A percentile compares a stretch with the other conserved stretches of the same genome.
phyloP scores from a whole-genome alignment of 1,140 invertebrate species.

The Heliothis subflexa region DNA sequence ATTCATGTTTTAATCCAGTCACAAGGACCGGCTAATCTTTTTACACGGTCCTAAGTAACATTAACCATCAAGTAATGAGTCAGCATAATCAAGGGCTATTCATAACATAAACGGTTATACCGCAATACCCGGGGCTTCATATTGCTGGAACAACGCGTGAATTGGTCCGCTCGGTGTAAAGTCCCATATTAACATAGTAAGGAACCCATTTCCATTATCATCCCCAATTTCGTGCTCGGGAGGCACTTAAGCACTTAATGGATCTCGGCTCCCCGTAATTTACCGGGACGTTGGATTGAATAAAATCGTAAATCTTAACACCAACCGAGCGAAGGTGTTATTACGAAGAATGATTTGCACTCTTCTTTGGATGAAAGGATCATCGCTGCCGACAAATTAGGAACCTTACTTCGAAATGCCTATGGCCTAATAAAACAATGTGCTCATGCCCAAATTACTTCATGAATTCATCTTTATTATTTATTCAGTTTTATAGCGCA shows the following conservation, averaged over 20 bases:
- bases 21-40: constrained; percentile 27
- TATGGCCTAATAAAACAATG: constrained; percentile 45
- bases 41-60: constrained; percentile 33
- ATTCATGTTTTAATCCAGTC: neutral
- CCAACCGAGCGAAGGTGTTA: constrained; percentile 71
- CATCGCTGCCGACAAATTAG: constrained; percentile 48
- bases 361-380: constrained; percentile 60
- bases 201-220: constrained; percentile 83
- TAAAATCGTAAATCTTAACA: constrained; percentile 84
- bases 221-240: constrained; percentile 81
- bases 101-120: constrained; percentile 60
- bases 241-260: constrained; percentile 83
- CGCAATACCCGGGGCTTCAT: constrained; percentile 55
- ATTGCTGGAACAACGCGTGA: constrained; percentile 71
- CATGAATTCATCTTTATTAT: constrained; percentile 23
- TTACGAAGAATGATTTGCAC: constrained; percentile 74
- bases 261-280: constrained; percentile 79
- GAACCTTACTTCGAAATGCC: neutral
- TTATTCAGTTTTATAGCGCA: constrained; percentile 1
- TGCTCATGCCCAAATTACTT: constrained; percentile 31
- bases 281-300: constrained; percentile 81
- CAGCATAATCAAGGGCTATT: constrained; percentile 57
- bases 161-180: constrained; percentile 68
- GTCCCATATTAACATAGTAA: constrained; percentile 81
- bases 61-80: constrained; percentile 49